These are phyloP conservation scores for Hirundo rustica DNA, from an alignment of 2,797 vertebrate genomes.

Conservation along the genomic window DNA sequence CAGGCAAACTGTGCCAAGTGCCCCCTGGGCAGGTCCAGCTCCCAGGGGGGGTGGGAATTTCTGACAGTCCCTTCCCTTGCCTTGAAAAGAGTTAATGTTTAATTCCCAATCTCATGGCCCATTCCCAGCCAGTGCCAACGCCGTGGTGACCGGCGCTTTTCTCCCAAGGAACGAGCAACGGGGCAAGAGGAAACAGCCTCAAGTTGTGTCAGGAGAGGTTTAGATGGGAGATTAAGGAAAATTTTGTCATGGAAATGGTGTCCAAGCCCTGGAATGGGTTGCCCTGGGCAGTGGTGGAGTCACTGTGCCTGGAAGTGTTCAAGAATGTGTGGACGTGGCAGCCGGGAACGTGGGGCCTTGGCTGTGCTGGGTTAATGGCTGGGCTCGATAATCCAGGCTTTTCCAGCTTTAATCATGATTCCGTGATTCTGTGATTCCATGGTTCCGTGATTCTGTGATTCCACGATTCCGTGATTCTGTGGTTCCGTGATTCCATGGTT, in stretches of 20 bases:
- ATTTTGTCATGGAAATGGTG: background rate
- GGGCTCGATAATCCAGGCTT: background rate
- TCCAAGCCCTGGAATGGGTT: background rate
- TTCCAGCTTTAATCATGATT: background rate
- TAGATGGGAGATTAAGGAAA: background rate
- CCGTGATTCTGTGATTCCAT: background rate
- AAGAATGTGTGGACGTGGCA: rapidly evolving
- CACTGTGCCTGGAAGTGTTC: background rate
- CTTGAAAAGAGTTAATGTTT: slow-evolving; percentile 18
- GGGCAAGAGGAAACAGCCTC: background rate
- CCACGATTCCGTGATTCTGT: too few relatives aligned
- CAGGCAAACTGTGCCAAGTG: background rate
- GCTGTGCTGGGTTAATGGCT: background rate
- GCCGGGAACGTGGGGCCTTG: background rate
- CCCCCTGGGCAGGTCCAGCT: background rate
- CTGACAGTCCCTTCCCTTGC: background rate
- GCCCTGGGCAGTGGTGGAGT: background rate
- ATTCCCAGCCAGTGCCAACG: background rate
- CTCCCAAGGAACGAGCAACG: background rate
- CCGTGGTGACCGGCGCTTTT: background rate
- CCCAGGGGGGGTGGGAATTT: slow-evolving; percentile 50
- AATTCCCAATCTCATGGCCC: background rate
- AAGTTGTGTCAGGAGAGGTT: background rate
- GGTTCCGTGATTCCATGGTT: too few relatives aligned
- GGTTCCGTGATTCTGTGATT: background rate